A percentile compares a stretch with the other conserved stretches of the same genome.
Evolutionary conservation across 2,797 vertebrate species (phyloP).

Genomic region (Malurus splendens): DNA sequence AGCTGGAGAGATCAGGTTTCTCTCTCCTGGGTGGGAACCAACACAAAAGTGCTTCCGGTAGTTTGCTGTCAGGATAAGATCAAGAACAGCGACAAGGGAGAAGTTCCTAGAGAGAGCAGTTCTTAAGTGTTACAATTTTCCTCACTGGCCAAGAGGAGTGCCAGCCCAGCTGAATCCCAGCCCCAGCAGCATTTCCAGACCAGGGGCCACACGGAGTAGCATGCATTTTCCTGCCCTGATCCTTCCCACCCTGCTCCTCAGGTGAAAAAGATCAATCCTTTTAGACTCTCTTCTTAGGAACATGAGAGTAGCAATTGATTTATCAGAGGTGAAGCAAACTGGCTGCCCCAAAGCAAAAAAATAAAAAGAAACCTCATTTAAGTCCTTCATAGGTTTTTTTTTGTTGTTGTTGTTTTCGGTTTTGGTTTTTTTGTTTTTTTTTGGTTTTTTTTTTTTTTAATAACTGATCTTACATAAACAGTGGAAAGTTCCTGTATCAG

Average conservation of each 20-base stretch:
- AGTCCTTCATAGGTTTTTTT: background rate
- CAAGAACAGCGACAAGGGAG: background rate
- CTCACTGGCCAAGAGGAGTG: background rate
- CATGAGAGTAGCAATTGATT: background rate
- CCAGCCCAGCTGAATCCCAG: background rate
- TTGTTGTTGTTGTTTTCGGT: background rate
- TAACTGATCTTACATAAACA: background rate
- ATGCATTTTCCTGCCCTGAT: accelerated
- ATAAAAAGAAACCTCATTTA: background rate
- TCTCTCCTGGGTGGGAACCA: background rate
- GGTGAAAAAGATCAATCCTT: background rate
- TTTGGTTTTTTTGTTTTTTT: background rate
- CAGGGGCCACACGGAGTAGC: background rate
- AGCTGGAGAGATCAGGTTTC: background rate
- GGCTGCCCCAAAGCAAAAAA: background rate
- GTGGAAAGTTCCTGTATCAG: background rate
- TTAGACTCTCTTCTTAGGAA: background rate
- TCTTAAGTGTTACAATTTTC: background rate
- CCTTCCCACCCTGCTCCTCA: background rate
- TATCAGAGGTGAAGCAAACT: background rate
- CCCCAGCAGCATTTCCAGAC: background rate
- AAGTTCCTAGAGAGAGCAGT: background rate
- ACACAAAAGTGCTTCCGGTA: background rate
- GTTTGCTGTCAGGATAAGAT: background rate
- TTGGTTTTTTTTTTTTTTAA: background rate